phyloP scores from a whole-genome alignment of 2,888 invertebrate species.

The Theretra japonica region DNA sequence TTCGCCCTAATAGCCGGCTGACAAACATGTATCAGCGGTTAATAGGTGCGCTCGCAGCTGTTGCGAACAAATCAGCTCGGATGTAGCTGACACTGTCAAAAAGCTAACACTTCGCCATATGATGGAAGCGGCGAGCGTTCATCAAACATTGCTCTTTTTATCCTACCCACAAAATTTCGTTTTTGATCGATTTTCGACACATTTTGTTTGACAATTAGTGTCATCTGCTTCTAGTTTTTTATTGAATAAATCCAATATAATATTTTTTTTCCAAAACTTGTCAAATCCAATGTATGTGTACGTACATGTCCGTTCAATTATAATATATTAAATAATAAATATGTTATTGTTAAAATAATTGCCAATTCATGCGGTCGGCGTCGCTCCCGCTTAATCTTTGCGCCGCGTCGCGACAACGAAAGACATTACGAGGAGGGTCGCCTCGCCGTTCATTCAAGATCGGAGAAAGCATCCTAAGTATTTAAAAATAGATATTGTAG shows the following conservation, averaged over 20 bases:
- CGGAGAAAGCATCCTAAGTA: constrained; percentile 81
- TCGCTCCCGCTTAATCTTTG: constrained; percentile 48
- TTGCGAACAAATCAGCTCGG: constrained; percentile 84
- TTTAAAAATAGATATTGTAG: constrained; percentile 81
- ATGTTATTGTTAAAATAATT: not conserved
- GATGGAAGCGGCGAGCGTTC: constrained; percentile 57
- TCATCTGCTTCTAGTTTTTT: not conserved
- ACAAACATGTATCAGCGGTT: constrained; percentile 85
- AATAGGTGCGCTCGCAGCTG: constrained; percentile 84
- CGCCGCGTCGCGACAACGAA: constrained; percentile 56
- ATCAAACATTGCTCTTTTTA: constrained; percentile 14
- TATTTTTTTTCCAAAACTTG: not conserved
- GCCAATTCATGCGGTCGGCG: constrained; percentile 15
- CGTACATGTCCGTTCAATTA: not conserved
- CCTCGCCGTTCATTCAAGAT: constrained; percentile 80
- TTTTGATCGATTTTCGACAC: too few species aligned
- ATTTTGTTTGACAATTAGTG: not conserved
- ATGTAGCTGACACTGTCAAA: constrained; percentile 84
- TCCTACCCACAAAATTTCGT: not conserved
- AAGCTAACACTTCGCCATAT: constrained; percentile 69
- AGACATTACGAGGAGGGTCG: constrained; percentile 80
- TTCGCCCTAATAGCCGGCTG: constrained; percentile 84
- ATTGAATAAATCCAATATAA: not conserved
- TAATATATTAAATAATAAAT: too few species aligned
- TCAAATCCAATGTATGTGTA: not conserved